These are phyloP conservation scores for Eremophila alpestris DNA, from an alignment of 2,797 vertebrate species.

Conservation along the genomic window DNA sequence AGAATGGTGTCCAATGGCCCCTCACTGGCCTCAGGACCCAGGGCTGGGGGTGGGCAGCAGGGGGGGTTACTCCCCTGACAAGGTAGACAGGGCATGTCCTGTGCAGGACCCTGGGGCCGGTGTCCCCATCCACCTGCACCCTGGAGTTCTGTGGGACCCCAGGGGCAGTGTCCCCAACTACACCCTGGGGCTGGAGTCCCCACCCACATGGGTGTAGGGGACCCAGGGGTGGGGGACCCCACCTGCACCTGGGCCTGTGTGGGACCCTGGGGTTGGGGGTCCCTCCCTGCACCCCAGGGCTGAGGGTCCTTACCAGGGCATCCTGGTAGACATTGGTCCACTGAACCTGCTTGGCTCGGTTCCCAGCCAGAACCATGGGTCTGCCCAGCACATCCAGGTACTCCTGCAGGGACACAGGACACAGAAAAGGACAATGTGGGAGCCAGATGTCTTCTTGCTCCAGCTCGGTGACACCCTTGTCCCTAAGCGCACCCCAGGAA, in stretches of 20 bases:
- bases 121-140: background rate
- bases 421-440: background rate
- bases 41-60: background rate
- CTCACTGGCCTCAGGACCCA: background rate
- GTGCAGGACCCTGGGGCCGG: background rate
- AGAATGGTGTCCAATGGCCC: background rate
- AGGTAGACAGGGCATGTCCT: background rate
- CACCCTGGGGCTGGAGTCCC: background rate
- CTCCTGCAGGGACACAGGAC: constrained; percentile 79
- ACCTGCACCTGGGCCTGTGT: background rate
- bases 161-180: background rate
- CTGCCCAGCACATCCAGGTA: constrained; percentile 96
- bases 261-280: background rate
- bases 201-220: background rate
- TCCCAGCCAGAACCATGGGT: constrained; percentile 95
- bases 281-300: too few relatives aligned
- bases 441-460: background rate
- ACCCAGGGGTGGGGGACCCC: background rate
- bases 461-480: accelerated
- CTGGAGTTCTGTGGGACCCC: background rate
- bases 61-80: background rate
- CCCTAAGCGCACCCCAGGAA: background rate
- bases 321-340: constrained; percentile 99
- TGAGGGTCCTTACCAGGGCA: constrained; percentile 84
- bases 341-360: constrained; percentile 93